A percentile compares a stretch with the other conserved stretches of the same genome.
Evolutionary conservation across 1,140 invertebrate species (phyloP).

Genomic region (Bombus balteatus): DNA sequence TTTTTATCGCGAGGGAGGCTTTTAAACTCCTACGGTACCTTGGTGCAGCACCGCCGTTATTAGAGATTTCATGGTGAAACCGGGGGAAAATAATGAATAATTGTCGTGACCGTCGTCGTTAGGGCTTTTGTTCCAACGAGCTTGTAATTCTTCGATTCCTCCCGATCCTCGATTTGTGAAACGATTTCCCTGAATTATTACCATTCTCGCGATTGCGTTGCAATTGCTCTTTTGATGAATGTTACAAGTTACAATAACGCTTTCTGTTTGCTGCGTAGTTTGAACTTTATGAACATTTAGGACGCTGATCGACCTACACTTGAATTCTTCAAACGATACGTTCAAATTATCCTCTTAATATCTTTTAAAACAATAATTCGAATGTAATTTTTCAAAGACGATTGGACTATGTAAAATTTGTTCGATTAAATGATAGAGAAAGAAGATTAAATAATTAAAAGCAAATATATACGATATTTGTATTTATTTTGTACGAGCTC

Average conservation of each 20-base stretch:
- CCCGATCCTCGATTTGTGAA: slow-evolving; percentile 27
- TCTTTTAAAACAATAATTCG: no score
- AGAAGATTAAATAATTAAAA: no score
- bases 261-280: neutral
- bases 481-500: no score
- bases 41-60: slow-evolving; percentile 67
- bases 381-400: no score
- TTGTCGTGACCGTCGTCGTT: slow-evolving; percentile 61
- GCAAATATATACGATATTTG: no score
- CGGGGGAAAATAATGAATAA: slow-evolving; percentile 70
- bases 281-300: neutral
- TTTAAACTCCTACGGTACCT: slow-evolving; percentile 73
- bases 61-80: slow-evolving; percentile 72
- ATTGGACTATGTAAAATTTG: no score
- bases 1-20: slow-evolving; percentile 69
- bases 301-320: neutral
- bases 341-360: no score
- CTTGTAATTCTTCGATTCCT: slow-evolving; percentile 44
- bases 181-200: slow-evolving; percentile 17
- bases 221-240: neutral
- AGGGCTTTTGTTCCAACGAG: slow-evolving; percentile 40
- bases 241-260: neutral
- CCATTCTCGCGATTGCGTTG: neutral
- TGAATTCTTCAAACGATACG: neutral
- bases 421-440: no score